Conservation (phyloP, 2,797 vertebrate genomes). For the Enteromius unitaeniatus region DNA sequence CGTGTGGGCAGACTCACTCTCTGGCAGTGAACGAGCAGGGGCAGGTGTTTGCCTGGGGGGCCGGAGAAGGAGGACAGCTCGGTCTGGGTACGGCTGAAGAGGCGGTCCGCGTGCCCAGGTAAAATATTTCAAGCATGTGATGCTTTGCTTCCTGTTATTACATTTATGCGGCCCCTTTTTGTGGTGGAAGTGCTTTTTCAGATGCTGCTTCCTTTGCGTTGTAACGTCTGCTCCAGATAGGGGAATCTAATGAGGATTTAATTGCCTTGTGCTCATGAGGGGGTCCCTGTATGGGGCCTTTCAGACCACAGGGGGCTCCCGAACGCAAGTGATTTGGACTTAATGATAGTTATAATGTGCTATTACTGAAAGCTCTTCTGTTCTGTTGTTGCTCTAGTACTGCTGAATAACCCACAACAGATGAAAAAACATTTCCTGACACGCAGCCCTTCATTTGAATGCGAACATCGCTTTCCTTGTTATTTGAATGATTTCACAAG, state of each 20-base stretch:
- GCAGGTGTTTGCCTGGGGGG: slow-evolving; percentile 94
- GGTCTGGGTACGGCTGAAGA: slow-evolving; percentile 87
- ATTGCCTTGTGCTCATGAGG: background rate
- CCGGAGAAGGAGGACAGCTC: slow-evolving; percentile 89
- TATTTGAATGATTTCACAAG: background rate
- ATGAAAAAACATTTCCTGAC: background rate
- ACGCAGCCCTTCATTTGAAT: background rate
- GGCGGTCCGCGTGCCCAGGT: slow-evolving; percentile 90
- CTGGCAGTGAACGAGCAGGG: slow-evolving; percentile 91
- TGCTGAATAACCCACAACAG: slow-evolving; percentile 24
- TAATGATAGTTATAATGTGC: background rate
- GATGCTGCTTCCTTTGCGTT: background rate
- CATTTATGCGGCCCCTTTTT: background rate
- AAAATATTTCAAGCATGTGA: slow-evolving; percentile 37
- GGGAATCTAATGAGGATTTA: slow-evolving; percentile 10
- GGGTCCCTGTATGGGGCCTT: slow-evolving; percentile 9
- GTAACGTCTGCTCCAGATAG: background rate
- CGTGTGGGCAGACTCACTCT: slow-evolving; percentile 90
- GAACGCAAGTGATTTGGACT: background rate
- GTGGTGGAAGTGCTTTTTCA: background rate
- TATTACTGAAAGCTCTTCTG: background rate
- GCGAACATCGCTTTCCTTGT: background rate
- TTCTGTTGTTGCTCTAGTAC: background rate
- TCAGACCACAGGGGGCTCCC: background rate
- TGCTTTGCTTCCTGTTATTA: slow-evolving; percentile 5